phyloP scores from a whole-genome alignment of 2,797 vertebrate species.

The Alca torda region DNA sequence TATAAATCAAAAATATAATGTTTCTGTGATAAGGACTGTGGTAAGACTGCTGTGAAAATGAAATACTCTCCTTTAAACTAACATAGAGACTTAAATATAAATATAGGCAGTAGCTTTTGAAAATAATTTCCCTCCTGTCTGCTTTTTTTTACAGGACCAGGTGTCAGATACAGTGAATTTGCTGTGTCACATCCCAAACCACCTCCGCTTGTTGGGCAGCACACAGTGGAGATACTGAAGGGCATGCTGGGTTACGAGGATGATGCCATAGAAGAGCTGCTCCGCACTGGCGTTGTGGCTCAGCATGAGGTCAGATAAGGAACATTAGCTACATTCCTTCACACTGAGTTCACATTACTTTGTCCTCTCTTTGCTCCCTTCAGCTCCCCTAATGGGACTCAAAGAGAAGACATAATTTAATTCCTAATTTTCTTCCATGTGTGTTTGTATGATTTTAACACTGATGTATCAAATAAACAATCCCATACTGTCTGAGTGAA shows the following conservation, averaged over 20 bases:
- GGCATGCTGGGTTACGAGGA: conserved; percentile 77
- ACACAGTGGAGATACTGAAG: conserved; percentile 82
- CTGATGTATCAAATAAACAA: conserved; percentile 59
- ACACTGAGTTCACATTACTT: conserved; percentile 27
- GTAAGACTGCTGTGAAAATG: not conserved
- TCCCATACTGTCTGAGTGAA: conserved; percentile 29
- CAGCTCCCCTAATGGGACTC: conserved; percentile 30
- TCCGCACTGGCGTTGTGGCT: conserved; percentile 71
- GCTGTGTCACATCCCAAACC: conserved; percentile 71
- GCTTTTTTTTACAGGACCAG: conserved; percentile 77
- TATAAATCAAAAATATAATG: not conserved
- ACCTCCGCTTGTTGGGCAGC: conserved; percentile 85
- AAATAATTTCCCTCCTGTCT: not conserved
- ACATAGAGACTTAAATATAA: not conserved
- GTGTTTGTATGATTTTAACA: conserved; percentile 26
- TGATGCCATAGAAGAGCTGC: conserved; percentile 74
- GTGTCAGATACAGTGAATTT: conserved; percentile 85
- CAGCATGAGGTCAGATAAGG: conserved; percentile 78
- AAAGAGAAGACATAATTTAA: conserved; percentile 39
- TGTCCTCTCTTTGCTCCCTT: conserved; percentile 46
- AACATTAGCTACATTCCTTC: conserved; percentile 9
- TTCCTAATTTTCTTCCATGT: conserved; percentile 49
- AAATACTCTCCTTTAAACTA: not conserved
- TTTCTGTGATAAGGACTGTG: not conserved
- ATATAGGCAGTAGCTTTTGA: not conserved